Percentiles rank a stretch among this genome's conserved stretches.
These are phyloP conservation scores for Ischnura elegans DNA, from an alignment of 2,888 invertebrate genomes.

Conservation along the genomic window DNA sequence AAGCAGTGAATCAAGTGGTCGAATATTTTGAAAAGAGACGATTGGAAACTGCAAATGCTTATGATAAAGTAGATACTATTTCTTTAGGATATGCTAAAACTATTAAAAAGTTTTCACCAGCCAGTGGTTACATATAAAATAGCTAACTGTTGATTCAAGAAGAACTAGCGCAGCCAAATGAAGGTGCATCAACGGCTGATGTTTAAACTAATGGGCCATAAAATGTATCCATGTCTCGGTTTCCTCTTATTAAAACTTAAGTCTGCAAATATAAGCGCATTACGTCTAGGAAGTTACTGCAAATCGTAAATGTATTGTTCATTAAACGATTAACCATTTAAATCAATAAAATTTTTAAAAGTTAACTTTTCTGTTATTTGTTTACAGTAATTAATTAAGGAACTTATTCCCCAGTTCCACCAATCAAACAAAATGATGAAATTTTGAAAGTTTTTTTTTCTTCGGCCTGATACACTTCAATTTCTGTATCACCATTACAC, in stretches of 20 bases:
- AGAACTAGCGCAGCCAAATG: constrained; percentile 71
- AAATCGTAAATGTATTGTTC: too few relatives aligned
- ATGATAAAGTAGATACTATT: constrained; percentile 70
- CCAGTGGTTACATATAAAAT: constrained; percentile 70
- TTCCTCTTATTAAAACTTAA: too few relatives aligned
- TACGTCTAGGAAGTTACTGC: too few relatives aligned
- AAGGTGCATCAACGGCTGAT: constrained; percentile 19
- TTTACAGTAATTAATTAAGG: too few relatives aligned
- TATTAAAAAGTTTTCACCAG: constrained; percentile 71
- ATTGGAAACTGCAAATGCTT: not conserved
- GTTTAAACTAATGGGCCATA: too few relatives aligned
- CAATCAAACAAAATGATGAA: too few relatives aligned
- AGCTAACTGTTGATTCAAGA: constrained; percentile 71
- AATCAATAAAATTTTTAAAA: too few relatives aligned
- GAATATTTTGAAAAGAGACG: not conserved
- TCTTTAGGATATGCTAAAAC: constrained; percentile 72
- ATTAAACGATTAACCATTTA: too few relatives aligned
- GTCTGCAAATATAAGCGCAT: too few relatives aligned
- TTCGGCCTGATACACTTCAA: not conserved
- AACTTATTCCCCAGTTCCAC: too few relatives aligned
- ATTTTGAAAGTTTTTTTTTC: constrained; percentile 6
- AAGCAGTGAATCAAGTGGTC: not conserved
- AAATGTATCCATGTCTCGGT: too few relatives aligned
- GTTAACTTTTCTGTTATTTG: too few relatives aligned
- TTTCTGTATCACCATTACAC: not conserved